Evolutionary conservation across 2,113 vertebrate genomes (phyloP), one percentile per base, ranked within the genome.

Genomic region (Paramormyrops kingsleyae): DNA sequence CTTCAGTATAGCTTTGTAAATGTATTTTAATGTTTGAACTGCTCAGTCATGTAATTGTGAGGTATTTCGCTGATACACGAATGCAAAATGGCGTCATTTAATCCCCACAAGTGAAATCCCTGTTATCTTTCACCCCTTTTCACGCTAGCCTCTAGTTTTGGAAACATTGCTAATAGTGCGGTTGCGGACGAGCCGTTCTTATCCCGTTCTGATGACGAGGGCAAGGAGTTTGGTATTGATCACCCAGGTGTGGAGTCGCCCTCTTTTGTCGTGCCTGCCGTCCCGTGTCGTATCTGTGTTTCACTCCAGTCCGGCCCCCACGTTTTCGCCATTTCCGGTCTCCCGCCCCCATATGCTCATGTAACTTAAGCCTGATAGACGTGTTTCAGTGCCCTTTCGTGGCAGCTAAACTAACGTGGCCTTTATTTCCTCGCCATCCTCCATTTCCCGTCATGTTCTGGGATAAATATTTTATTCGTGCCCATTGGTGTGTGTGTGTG

Each of bases 241-340:
- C 94, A 92, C 94, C 93, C 95, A 96, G 95, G 95, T 96, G 94
- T 95, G 95, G 87, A 46, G 39, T 87, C 89, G 31, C 52, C 62
- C 35, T 66, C 62, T 46, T 2, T 44, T 53, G 66, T 89, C 31
- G 1, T 89, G 66, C 44, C 70, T 62, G 74, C 83, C 88, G 89
- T 94, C 87, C 87, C 47, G 91, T 86, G 89, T 62, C 53, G 50
- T 91, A 52, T 93, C 88, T 74, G 87, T 94, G 89, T 88, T 53
- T 35, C 92, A 24, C 87, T 31, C 31, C 50, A 89, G 24, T 59
- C 39, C 31, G 35, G 24, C 39, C 42, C 35, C 56, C 53, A 8
- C n/a, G 27, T 17, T 17, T 56, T 52, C 27, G 27, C 62, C 24
- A 27, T 66, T 66, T 66, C 59, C 8, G 59, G 24, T 24, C 44